Conservation (phyloP, 1,140 invertebrate genomes). For the Aphidius ervi region DNA sequence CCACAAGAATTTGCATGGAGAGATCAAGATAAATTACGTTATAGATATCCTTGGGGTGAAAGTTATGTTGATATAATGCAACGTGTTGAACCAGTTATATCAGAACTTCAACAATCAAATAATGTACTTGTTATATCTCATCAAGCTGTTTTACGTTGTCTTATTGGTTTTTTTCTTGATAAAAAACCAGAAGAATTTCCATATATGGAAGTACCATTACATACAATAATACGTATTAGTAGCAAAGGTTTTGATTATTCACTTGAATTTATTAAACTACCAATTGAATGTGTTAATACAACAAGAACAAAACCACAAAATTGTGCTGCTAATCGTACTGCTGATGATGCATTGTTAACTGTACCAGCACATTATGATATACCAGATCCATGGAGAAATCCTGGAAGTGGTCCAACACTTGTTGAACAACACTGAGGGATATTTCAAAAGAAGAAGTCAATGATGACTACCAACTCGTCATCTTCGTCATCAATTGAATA, state of each 20-base stretch:
- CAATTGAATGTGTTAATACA: slow-evolving; percentile 83
- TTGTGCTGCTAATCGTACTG: slow-evolving; percentile 59
- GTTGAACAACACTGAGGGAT: slow-evolving; percentile 47
- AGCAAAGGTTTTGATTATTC: slow-evolving; percentile 80
- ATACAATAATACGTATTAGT: slow-evolving; percentile 83
- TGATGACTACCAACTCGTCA: slow-evolving; percentile 8
- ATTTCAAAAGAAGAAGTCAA: slow-evolving; percentile 13
- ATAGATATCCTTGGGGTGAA: slow-evolving; percentile 89
- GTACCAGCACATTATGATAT: slow-evolving; percentile 70
- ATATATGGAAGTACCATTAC: slow-evolving; percentile 86
- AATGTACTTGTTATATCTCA: slow-evolving; percentile 87
- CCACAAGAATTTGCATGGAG: slow-evolving; percentile 87
- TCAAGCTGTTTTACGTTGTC: slow-evolving; percentile 86
- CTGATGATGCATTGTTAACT: slow-evolving; percentile 64
- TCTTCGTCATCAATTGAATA: slow-evolving; percentile 7
- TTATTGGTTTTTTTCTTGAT: slow-evolving; percentile 87
- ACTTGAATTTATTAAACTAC: slow-evolving; percentile 74
- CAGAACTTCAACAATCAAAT: slow-evolving; percentile 76
- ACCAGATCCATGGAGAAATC: slow-evolving; percentile 51
- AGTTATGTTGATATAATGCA: slow-evolving; percentile 84
- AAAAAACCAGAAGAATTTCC: slow-evolving; percentile 80
- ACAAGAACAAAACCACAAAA: slow-evolving; percentile 68
- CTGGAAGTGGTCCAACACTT: slow-evolving; percentile 42
- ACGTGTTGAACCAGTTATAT: slow-evolving; percentile 74
- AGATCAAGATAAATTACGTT: slow-evolving; percentile 88